These are phyloP conservation scores for Diaphora mendica DNA, from an alignment of 2,888 invertebrate species.

Conservation along the genomic window DNA sequence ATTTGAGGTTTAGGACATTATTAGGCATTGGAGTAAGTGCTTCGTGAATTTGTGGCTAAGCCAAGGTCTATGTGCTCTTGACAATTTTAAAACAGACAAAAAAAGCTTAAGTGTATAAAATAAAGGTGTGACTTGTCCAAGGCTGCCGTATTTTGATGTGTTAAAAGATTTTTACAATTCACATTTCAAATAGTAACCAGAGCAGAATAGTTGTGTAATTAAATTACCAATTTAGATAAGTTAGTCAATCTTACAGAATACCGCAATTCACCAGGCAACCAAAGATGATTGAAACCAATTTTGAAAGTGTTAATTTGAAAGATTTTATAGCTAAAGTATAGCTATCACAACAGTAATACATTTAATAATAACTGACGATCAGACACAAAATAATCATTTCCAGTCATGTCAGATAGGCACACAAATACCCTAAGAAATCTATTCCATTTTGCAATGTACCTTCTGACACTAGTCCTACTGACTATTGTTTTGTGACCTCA, in stretches of 20 bases:
- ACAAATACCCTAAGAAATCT: not conserved
- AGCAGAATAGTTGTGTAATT: not conserved
- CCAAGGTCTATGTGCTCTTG: not conserved
- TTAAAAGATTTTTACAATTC: not conserved
- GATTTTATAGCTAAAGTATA: too few relatives aligned
- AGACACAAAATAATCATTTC: not conserved
- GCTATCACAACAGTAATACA: not conserved
- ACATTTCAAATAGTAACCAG: not conserved
- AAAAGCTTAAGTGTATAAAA: not conserved
- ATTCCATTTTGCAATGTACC: not conserved
- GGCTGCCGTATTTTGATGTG: not conserved
- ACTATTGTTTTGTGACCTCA: not conserved
- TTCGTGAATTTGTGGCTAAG: not conserved
- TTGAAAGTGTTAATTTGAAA: not conserved
- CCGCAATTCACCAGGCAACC: not conserved
- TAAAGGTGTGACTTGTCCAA: not conserved
- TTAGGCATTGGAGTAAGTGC: not conserved
- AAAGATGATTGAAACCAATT: not conserved
- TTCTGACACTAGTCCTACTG: not conserved
- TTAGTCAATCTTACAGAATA: not conserved
- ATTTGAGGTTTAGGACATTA: constrained; percentile 1
- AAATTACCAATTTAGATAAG: not conserved
- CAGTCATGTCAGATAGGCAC: not conserved
- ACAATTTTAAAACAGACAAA: not conserved
- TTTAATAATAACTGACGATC: not conserved